Base-by-base conservation (phyloP, 2,113 vertebrate species). In the Cinclus mexicanus region DNA sequence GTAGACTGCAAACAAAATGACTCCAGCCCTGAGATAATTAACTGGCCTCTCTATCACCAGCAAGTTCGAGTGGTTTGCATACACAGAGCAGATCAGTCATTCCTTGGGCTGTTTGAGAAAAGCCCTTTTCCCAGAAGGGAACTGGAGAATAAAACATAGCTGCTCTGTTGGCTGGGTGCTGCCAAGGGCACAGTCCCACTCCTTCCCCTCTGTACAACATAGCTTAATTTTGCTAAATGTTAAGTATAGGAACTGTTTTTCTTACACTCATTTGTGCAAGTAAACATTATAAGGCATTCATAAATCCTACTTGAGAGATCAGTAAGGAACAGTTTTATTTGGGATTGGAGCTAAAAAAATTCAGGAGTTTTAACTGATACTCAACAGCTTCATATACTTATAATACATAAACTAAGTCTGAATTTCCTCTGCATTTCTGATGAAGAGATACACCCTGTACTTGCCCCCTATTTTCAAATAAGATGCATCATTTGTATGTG, bases 1-100 rank as follows among this genome's bases (percentile, higher is more conserved):
- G 94, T 78, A 92, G 93, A 88, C 84, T 81, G 95, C 90, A 95
- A 97, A 97, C 80, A 94, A 79, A 96, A 92, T 37, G 2, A 93
- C 95, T 94, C 87, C 90, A 93, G 77, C 46, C 47, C 61, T 35
- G 77, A 80, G 65, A 90, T 95, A 94, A 97, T 97, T 96, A 91
- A 89, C 91, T 95, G 75, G 60, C 55, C 83, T 93, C 88, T 89
- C 83, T 41, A 67, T 84, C 81, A 55, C 21, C 83, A 92, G 61
- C 74, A 56, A 65, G 89, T 89, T 79, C 75, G 78, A 95, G 83
- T 60, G 83, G 55, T 93, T 86, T 77, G 85, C 92, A 88, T 24
- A 88, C 88, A 95, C 37, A 75, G 39, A 90, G 57, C 0, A 0
- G 35, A 90, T 64, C 72, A 74, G 31, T 76, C 39, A 4, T 26